phyloP scores from a whole-genome alignment of 2,113 vertebrate genomes.

The Myrmecobius fasciatus region DNA sequence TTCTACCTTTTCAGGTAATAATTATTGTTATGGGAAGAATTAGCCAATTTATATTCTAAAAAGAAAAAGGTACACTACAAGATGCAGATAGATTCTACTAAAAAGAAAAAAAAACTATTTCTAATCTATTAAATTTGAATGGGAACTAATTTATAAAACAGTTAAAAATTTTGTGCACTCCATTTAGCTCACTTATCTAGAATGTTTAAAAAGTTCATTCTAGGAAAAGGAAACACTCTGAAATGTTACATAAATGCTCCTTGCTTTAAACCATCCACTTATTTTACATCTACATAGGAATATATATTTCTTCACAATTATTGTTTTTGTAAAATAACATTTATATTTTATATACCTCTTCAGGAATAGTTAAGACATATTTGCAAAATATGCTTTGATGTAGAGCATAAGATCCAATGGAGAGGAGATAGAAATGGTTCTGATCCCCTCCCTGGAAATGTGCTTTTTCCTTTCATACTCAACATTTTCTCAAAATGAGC shows the following conservation, averaged over 20 bases:
- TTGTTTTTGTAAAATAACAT: not conserved
- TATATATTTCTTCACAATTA: not conserved
- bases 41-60: constrained; percentile 33
- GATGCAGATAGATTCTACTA: constrained; percentile 20
- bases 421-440: not conserved
- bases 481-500: not conserved
- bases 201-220: not conserved
- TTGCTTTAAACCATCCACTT: not conserved
- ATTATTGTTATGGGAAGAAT: constrained; percentile 24
- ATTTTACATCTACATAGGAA: not conserved
- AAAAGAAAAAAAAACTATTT: not conserved
- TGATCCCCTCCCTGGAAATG: not conserved
- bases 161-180: not conserved
- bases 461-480: not conserved
- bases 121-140: not conserved
- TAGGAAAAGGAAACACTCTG: not conserved
- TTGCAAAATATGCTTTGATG: not conserved
- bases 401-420: not conserved
- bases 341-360: not conserved
- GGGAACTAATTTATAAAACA: not conserved
- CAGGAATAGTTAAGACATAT: not conserved
- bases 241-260: not conserved
- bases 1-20: constrained; percentile 31
- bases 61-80: constrained; percentile 25
- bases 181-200: not conserved